phyloP scores from a whole-genome alignment of 2,113 vertebrate species.

The Prunella himalayana region DNA sequence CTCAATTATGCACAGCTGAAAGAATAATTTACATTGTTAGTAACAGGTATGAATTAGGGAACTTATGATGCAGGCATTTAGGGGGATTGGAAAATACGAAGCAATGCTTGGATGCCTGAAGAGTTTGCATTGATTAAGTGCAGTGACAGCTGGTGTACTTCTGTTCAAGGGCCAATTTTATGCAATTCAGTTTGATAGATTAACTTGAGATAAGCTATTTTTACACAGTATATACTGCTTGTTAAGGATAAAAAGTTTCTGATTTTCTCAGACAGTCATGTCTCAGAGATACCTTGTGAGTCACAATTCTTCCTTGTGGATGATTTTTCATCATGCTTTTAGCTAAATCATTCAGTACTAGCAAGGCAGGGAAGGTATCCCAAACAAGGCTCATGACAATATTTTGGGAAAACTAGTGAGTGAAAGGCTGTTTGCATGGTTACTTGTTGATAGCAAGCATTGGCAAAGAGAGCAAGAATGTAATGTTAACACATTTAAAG shows the following conservation, averaged over 20 bases:
- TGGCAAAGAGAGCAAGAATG: neutral
- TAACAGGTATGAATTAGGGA: neutral
- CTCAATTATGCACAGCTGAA: neutral
- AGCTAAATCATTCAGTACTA: neutral
- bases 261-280: neutral
- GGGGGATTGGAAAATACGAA: neutral
- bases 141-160: neutral
- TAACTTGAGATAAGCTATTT: neutral
- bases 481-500: neutral
- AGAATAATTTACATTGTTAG: neutral
- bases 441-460: neutral
- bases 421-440: neutral
- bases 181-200: neutral
- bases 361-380: neutral
- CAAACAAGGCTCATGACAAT: neutral
- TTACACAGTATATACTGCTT: neutral
- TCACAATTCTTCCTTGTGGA: neutral
- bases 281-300: neutral
- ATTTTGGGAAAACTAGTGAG: neutral
- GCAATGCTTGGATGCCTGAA: neutral
- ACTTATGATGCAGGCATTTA: neutral
- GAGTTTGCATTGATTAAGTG: neutral
- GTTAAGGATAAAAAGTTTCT: neutral
- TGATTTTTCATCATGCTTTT: neutral
- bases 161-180: neutral